Conservation (phyloP, 2,113 vertebrate species). For the Mus pahari region DNA sequence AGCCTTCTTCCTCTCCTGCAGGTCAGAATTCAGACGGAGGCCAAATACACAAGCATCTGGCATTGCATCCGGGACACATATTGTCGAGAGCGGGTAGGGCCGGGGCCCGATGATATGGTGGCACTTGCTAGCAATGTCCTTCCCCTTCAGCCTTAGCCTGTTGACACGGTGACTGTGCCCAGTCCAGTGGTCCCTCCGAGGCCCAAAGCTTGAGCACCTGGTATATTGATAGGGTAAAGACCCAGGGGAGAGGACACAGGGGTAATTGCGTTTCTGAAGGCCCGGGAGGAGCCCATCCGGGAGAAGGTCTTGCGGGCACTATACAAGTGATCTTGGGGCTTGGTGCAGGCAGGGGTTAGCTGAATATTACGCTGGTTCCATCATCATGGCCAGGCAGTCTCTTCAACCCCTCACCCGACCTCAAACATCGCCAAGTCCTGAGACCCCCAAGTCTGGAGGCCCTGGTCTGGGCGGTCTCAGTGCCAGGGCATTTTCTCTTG, state of each 20-base stretch:
- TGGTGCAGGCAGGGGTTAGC: accelerated
- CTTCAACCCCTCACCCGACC: background rate
- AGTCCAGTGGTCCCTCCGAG: background rate
- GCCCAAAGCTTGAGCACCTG: accelerated
- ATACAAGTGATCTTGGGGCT: background rate
- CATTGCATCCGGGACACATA: slow-evolving; percentile 89
- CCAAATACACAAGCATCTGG: slow-evolving; percentile 88
- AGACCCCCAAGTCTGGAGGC: background rate
- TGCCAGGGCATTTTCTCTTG: background rate
- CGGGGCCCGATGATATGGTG: background rate
- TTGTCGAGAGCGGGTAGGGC: slow-evolving; percentile 89
- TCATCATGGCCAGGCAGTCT: accelerated
- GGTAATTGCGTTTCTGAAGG: background rate
- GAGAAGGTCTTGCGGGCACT: background rate
- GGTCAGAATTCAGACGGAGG: slow-evolving; percentile 92
- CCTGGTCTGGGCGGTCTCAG: background rate
- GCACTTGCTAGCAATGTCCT: background rate
- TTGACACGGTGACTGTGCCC: background rate
- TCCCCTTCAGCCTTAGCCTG: background rate
- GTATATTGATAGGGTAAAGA: too few species aligned
- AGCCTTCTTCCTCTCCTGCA: slow-evolving; percentile 66
- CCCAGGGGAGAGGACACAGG: background rate
- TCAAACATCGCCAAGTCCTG: accelerated
- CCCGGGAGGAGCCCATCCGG: background rate
- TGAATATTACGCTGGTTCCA: accelerated